Evolutionary conservation across 2,888 invertebrate genomes (phyloP).

Genomic region (Aelia acuminata): DNA sequence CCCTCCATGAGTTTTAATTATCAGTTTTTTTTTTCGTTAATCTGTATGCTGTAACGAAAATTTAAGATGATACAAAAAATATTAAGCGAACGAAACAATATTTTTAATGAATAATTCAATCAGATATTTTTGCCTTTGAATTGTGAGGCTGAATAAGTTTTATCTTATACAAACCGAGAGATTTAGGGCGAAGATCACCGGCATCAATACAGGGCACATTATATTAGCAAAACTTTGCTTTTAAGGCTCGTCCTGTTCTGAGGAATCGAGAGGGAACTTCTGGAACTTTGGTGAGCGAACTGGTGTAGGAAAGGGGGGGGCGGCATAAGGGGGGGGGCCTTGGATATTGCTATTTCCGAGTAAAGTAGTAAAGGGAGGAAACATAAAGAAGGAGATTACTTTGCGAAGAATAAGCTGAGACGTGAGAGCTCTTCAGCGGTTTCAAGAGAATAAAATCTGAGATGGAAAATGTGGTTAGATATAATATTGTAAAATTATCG

Average conservation of each 20-base stretch:
- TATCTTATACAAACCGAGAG: not conserved
- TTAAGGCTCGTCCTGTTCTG: not conserved
- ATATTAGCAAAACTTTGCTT: not conserved
- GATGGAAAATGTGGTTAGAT: not conserved
- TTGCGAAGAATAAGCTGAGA: not conserved
- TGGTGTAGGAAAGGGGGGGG: not conserved
- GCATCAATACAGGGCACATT: not conserved
- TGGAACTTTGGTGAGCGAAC: not conserved
- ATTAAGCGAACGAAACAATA: too few relatives aligned
- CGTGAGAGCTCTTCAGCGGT: not conserved
- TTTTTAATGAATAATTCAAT: too few relatives aligned
- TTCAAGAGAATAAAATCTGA: not conserved
- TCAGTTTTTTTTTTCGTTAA: too few relatives aligned
- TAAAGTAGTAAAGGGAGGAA: not conserved
- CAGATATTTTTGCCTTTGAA: too few relatives aligned
- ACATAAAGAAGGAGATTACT: constrained; percentile 23
- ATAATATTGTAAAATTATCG: not conserved
- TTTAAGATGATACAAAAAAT: too few relatives aligned
- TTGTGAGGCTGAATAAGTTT: not conserved
- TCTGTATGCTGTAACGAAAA: too few relatives aligned
- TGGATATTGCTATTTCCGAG: constrained; percentile 22
- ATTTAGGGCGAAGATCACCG: not conserved
- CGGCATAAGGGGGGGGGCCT: not conserved
- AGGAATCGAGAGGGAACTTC: not conserved
- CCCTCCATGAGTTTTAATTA: too few relatives aligned